Conservation (phyloP, 1,140 invertebrate species). For the Platorchestia sp. region DNA sequence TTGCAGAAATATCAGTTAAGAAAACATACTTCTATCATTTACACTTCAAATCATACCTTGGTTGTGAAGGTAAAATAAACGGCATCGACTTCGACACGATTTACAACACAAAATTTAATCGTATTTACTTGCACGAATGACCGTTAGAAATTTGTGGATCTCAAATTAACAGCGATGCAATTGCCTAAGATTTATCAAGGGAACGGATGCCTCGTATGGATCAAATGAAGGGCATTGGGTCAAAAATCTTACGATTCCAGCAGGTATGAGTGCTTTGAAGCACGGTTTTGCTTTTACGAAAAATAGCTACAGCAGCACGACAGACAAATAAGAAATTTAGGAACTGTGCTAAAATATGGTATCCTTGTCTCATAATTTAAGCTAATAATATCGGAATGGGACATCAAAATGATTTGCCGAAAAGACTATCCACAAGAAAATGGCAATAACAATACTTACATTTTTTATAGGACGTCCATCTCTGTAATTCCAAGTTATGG, state of each 20-base stretch:
- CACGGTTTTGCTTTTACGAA: background rate
- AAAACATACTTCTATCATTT: no score
- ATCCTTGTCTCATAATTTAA: background rate
- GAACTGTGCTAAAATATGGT: background rate
- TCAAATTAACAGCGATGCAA: background rate
- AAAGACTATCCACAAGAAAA: background rate
- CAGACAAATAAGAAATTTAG: background rate
- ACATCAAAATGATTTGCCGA: background rate
- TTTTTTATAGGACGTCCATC: conserved; percentile 21
- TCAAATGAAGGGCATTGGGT: background rate
- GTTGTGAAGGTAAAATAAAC: no score
- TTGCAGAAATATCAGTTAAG: no score
- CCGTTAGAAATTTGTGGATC: background rate
- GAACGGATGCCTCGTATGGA: background rate
- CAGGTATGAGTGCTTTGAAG: background rate
- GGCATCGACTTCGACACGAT: no score
- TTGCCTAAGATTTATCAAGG: background rate
- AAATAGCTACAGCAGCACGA: background rate
- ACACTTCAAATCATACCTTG: no score
- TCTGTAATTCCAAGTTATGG: conserved; percentile 21
- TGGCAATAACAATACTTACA: background rate
- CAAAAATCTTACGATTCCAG: background rate
- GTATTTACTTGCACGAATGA: no score
- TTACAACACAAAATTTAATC: no score
- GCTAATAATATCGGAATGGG: background rate